phyloP scores from a whole-genome alignment of 2,888 invertebrate genomes.

The Colletes collaris region DNA sequence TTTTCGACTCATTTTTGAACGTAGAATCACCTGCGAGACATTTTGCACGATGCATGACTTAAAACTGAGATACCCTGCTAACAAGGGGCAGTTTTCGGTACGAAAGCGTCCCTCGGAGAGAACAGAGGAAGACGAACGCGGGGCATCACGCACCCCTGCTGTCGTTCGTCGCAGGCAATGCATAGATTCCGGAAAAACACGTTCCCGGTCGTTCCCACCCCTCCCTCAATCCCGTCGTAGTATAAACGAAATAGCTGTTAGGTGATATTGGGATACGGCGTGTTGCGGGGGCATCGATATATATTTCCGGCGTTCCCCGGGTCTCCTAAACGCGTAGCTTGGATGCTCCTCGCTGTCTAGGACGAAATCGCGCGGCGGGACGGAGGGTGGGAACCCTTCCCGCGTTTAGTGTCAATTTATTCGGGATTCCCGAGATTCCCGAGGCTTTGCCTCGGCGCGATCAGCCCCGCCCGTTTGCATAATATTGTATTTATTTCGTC shows the following conservation, averaged over 20 bases:
- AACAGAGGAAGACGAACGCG: conserved; percentile 11
- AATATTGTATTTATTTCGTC: conserved; percentile 83
- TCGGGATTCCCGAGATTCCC: conserved; percentile 83
- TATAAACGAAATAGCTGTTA: conserved; percentile 81
- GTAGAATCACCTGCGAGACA: neutral
- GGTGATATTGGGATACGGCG: conserved; percentile 80
- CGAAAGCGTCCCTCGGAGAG: neutral
- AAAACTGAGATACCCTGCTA: too few species aligned
- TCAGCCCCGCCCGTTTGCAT: conserved; percentile 82
- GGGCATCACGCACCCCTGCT: conserved; percentile 37
- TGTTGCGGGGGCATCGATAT: conserved; percentile 76
- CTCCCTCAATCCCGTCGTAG: conserved; percentile 53
- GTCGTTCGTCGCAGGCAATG: conserved; percentile 69
- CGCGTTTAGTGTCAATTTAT: conserved; percentile 84
- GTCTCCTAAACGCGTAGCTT: conserved; percentile 49
- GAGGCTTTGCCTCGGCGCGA: conserved; percentile 80
- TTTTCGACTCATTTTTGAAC: too few species aligned
- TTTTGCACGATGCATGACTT: neutral
- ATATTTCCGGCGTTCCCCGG: conserved; percentile 62
- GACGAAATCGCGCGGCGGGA: conserved; percentile 39
- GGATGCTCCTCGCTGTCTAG: conserved; percentile 42
- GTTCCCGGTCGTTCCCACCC: conserved; percentile 42
- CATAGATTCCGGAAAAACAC: conserved; percentile 73
- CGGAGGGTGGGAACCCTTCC: conserved; percentile 59
- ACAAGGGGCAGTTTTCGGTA: too few species aligned